A percentile compares a stretch with the other conserved stretches of the same genome.
Evolutionary conservation across 2,797 vertebrate species (phyloP).

Genomic region (Artibeus lituratus): DNA sequence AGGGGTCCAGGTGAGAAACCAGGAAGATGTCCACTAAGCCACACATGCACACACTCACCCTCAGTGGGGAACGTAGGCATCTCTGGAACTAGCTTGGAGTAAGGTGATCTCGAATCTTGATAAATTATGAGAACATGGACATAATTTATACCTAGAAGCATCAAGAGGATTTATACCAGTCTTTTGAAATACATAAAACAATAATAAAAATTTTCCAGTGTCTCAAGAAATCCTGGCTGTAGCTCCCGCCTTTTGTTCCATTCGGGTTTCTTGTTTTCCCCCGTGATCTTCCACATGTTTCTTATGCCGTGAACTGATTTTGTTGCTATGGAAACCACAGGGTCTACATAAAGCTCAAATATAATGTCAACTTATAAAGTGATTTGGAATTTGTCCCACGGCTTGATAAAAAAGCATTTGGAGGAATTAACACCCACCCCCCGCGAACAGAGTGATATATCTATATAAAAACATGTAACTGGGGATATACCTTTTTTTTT

Average conservation of each 20-base stretch:
- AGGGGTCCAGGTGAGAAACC: background rate
- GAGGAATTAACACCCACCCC: background rate
- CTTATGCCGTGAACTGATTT: slow-evolving; percentile 63
- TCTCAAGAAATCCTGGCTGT: slow-evolving; percentile 6
- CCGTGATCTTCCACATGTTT: slow-evolving; percentile 61
- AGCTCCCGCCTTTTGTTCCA: slow-evolving; percentile 48
- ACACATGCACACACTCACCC: background rate
- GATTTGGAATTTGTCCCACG: slow-evolving; percentile 47
- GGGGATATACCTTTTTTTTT: background rate
- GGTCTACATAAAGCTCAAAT: slow-evolving; percentile 56
- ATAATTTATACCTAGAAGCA: background rate
- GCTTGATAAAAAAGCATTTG: slow-evolving; percentile 41
- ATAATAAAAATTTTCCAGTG: background rate
- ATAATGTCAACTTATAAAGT: slow-evolving; percentile 43
- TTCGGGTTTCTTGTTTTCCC: background rate
- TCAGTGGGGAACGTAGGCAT: background rate
- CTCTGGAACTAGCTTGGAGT: background rate
- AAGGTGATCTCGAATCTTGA: background rate
- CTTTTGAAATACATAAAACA: slow-evolving; percentile 44
- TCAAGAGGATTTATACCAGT: background rate
- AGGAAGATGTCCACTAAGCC: background rate
- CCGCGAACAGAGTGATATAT: background rate
- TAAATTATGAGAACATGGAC: background rate
- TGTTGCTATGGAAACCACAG: slow-evolving; percentile 79
- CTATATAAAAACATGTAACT: background rate